Evolutionary conservation across 1,140 invertebrate species (phyloP).

Genomic region (Drosophila grimshawi): DNA sequence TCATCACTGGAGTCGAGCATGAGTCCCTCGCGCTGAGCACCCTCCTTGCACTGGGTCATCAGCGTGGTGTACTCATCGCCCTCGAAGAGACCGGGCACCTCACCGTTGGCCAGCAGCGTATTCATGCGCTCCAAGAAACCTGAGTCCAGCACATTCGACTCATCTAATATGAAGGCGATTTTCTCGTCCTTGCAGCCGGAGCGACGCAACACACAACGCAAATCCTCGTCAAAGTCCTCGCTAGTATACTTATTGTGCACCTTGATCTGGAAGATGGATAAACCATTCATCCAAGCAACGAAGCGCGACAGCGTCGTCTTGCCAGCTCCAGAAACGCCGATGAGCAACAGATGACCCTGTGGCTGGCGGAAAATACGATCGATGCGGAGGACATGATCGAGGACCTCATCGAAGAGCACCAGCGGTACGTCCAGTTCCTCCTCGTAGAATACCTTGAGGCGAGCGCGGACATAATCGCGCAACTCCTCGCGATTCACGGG

Average conservation of each 20-base stretch:
- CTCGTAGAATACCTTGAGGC: constrained; percentile 99
- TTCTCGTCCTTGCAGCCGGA: constrained; percentile 99
- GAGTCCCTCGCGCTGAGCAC: constrained; percentile 97
- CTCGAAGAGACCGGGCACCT: constrained; percentile 95
- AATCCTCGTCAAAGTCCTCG: constrained; percentile 99
- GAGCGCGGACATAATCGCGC: constrained; percentile 97
- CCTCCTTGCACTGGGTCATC: constrained; percentile 99
- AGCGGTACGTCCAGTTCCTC: constrained; percentile 99
- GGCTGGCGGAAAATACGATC: constrained; percentile 99
- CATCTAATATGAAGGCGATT: constrained; percentile 99
- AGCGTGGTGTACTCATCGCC: constrained; percentile 99
- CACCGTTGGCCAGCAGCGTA: constrained; percentile 98
- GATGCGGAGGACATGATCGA: constrained; percentile 99
- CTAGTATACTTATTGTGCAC: constrained; percentile 99
- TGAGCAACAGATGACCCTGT: constrained; percentile 97
- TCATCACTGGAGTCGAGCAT: constrained; percentile 99
- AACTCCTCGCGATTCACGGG: constrained; percentile 98
- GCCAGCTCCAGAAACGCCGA: constrained; percentile 98
- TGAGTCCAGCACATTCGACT: constrained; percentile 99
- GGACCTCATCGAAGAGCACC: constrained; percentile 99
- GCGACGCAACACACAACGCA: constrained; percentile 95
- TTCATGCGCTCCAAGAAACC: constrained; percentile 99
- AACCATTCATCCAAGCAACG: constrained; percentile 99
- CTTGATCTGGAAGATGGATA: constrained; percentile 99
- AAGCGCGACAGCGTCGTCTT: constrained; percentile 99